Evolutionary conservation across 1,140 invertebrate genomes (phyloP), one percentile per base, ranked within the genome.

Genomic region (Heliconius congener): DNA sequence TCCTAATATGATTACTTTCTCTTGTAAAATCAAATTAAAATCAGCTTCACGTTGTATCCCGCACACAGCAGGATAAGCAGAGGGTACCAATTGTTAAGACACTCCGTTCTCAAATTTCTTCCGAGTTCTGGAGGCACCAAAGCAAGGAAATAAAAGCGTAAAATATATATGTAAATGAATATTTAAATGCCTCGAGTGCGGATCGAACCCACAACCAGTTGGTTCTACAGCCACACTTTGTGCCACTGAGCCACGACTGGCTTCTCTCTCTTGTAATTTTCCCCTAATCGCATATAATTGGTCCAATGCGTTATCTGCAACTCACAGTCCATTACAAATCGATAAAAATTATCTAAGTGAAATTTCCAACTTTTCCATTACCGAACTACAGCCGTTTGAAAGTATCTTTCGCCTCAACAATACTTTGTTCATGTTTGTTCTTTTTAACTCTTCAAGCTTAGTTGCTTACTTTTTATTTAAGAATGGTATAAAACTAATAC

Each of bases 401-500:
- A 93, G 90, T 88, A 79, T 74, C 74, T 87, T 83, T 83, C 85
- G 83, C 84, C 76, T 73, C 78, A 76, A 91, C 89, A 91, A 92
- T 89, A 87, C 80, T 83, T 80, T 79, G 74, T 76, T 71, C 75
- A 74, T 70, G 75, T 85, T 90, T 88, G 81, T 79, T 92, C 86
- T 86, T 91, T 89, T 89, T 89, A 80, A 81, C 76, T 75, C 82
- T 89, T 85, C 84, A 82, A 77, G 79, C 74, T 77, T 66, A 78
- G 76, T 87, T 83, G 79, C 80, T 86, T 81, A 83, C 82, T 90
- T 91, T 91, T 91, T 92, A 81, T 87, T 82, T 52, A 79, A 50
- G 81, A 82, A 72, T 82, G 77, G 87, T 94, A 94, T 94, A 94
- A 90, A 93, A 92, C 84, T 86, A 90, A 88, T 86, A 84, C 80